These are phyloP conservation scores for Oncorhynchus nerka DNA, from an alignment of 2,113 vertebrate species.

Conservation along the genomic window DNA sequence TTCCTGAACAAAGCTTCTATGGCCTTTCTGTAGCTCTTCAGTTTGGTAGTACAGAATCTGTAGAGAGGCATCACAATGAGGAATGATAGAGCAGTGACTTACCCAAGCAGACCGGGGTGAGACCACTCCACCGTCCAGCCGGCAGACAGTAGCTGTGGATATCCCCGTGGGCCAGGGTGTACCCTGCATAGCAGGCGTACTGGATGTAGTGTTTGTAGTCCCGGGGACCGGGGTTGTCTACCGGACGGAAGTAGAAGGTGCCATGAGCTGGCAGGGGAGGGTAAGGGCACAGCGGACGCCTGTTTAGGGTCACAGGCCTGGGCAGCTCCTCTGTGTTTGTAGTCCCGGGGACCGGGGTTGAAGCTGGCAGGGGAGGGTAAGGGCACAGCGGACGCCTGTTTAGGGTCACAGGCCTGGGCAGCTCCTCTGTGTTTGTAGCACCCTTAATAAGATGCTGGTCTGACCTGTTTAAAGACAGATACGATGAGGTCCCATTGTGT, in stretches of 20 bases:
- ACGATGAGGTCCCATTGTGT: neutral
- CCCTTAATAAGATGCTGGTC: neutral
- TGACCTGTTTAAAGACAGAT: neutral
- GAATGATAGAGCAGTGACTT: neutral
- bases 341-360: conserved; percentile 46
- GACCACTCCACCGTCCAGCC: conserved; percentile 65
- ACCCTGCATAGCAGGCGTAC: conserved; percentile 69
- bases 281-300: conserved; percentile 52
- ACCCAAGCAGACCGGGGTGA: conserved; percentile 68
- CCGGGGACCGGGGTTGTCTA: conserved; percentile 37
- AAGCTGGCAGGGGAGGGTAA: conserved; percentile 61
- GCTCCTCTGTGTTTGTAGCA: neutral
- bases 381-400: conserved; percentile 50
- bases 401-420: neutral
- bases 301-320: conserved; percentile 7
- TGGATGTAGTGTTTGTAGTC: conserved; percentile 67
- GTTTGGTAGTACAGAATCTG: too few relatives aligned
- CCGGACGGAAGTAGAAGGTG: too few relatives aligned
- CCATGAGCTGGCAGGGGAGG: conserved; percentile 56
- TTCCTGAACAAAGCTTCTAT: too few relatives aligned
- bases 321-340: neutral
- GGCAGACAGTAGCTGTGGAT: conserved; percentile 65
- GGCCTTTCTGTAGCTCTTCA: too few relatives aligned
- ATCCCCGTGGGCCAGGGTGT: conserved; percentile 65
- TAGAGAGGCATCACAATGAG: neutral